A percentile compares a stretch with the other conserved stretches of the same genome.
These are phyloP conservation scores for Sarcophaga variegata DNA, from an alignment of 2,888 invertebrate genomes.

Conservation along the genomic window DNA sequence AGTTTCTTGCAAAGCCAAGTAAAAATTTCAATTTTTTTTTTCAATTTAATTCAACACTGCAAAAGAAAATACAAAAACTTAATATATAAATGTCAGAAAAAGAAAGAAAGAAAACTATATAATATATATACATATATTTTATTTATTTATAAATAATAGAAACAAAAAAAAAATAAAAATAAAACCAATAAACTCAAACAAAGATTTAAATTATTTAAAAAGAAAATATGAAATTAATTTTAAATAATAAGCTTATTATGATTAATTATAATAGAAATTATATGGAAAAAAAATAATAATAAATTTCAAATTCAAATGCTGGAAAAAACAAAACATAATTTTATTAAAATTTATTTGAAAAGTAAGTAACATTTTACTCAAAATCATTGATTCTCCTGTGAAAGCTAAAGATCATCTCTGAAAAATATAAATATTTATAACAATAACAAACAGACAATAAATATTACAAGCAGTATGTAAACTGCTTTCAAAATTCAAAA, in stretches of 20 bases:
- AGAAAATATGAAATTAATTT: slow-evolving; percentile 47
- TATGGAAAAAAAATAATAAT: slow-evolving; percentile 54
- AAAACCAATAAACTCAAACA: slow-evolving; percentile 50
- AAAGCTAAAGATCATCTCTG: too few species aligned
- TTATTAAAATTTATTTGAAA: background rate
- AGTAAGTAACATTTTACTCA: background rate
- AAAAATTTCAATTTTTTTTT: background rate
- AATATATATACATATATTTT: slow-evolving; percentile 52
- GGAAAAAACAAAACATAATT: slow-evolving; percentile 16
- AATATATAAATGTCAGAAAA: slow-evolving; percentile 51
- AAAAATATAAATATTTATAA: too few species aligned
- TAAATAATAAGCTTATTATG: slow-evolving; percentile 63
- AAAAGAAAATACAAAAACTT: slow-evolving; percentile 24
- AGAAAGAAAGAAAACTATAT: slow-evolving; percentile 44
- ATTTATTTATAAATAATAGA: slow-evolving; percentile 66
- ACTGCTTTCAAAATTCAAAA: too few species aligned
- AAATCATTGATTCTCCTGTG: too few species aligned
- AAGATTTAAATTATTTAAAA: slow-evolving; percentile 59
- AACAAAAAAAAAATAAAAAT: background rate
- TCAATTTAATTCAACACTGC: background rate
- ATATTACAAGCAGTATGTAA: too few species aligned
- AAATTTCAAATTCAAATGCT: slow-evolving; percentile 67
- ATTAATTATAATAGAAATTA: slow-evolving; percentile 47
- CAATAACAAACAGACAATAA: too few species aligned
- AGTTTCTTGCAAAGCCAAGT: background rate